Percentiles rank a stretch among this genome's conserved stretches.
Conservation (phyloP, 2,888 invertebrate genomes). For the Macroteleia sp. region DNA sequence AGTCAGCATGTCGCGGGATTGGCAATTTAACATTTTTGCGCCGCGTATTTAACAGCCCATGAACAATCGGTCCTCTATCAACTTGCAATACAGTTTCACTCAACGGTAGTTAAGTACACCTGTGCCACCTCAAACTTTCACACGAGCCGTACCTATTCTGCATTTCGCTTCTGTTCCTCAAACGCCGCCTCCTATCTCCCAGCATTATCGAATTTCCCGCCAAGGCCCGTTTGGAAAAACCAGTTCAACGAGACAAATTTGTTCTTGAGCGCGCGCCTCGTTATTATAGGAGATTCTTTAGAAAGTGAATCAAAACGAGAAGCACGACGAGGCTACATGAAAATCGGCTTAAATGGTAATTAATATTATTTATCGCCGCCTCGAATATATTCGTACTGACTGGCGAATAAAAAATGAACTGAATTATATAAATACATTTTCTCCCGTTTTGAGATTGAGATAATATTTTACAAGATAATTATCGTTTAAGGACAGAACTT, state of each 20-base stretch:
- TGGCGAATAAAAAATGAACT: constrained; percentile 1
- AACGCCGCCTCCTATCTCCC: not conserved
- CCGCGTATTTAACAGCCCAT: constrained; percentile 46
- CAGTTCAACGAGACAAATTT: constrained; percentile 27
- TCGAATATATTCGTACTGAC: constrained; percentile 1
- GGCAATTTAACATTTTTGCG: constrained; percentile 38
- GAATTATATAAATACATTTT: constrained; percentile 49
- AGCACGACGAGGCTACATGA: constrained; percentile 22
- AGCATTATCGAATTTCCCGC: constrained; percentile 29
- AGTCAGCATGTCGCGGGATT: constrained; percentile 33
- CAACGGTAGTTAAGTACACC: constrained; percentile 39
- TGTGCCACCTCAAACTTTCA: constrained; percentile 58
- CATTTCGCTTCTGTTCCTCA: constrained; percentile 8
- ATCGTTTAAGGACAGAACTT: constrained; percentile 18
- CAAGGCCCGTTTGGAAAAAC: constrained; percentile 9
- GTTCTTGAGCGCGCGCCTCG: constrained; percentile 1
- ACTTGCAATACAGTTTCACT: constrained; percentile 42
- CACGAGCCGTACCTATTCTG: constrained; percentile 28
- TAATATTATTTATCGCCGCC: constrained; percentile 36
- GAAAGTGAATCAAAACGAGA: constrained; percentile 39
- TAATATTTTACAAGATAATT: constrained; percentile 43
- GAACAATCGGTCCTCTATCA: constrained; percentile 59
- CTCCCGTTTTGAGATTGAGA: constrained; percentile 23
- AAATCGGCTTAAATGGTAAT: constrained; percentile 16
- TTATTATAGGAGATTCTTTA: constrained; percentile 11